Percentiles rank a stretch among this genome's conserved stretches.
Conservation (phyloP, 1,140 invertebrate species). For the Dinothrombium tinctorium region DNA sequence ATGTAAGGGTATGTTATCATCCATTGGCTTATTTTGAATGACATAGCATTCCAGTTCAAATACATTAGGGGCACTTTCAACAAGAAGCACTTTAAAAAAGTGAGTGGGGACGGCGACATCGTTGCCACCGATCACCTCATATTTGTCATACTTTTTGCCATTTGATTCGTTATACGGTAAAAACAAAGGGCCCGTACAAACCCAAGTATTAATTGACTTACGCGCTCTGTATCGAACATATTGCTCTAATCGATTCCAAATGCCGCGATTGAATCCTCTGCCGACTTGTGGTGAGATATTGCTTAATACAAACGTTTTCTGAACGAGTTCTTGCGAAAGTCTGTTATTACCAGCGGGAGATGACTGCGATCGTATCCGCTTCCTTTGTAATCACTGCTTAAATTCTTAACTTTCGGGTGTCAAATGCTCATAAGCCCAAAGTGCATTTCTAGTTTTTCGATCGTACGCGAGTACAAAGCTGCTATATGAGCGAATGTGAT, state of each 20-base stretch:
- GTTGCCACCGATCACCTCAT: slow-evolving; percentile 83
- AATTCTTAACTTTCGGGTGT: no score
- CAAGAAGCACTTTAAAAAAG: slow-evolving; percentile 82
- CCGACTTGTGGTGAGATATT: no score
- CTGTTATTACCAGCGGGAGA: no score
- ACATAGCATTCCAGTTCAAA: slow-evolving; percentile 77
- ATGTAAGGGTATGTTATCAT: slow-evolving; percentile 43
- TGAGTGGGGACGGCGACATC: slow-evolving; percentile 93
- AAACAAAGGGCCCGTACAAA: slow-evolving; percentile 87
- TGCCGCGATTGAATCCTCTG: slow-evolving; percentile 75
- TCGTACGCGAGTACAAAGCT: no score
- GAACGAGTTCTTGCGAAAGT: no score
- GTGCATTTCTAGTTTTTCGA: no score
- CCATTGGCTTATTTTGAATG: slow-evolving; percentile 67
- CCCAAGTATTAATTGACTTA: slow-evolving; percentile 61
- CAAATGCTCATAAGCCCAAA: no score
- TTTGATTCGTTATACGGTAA: slow-evolving; percentile 42
- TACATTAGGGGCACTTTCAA: slow-evolving; percentile 39
- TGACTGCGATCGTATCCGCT: no score
- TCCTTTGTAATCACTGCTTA: no score
- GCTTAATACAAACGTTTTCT: no score
- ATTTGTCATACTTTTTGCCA: slow-evolving; percentile 76
- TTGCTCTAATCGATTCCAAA: slow-evolving; percentile 75
- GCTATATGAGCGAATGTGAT: no score
- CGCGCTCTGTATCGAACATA: slow-evolving; percentile 63